phyloP scores from a whole-genome alignment of 1,140 invertebrate genomes.

The Dendrolimus punctatus region DNA sequence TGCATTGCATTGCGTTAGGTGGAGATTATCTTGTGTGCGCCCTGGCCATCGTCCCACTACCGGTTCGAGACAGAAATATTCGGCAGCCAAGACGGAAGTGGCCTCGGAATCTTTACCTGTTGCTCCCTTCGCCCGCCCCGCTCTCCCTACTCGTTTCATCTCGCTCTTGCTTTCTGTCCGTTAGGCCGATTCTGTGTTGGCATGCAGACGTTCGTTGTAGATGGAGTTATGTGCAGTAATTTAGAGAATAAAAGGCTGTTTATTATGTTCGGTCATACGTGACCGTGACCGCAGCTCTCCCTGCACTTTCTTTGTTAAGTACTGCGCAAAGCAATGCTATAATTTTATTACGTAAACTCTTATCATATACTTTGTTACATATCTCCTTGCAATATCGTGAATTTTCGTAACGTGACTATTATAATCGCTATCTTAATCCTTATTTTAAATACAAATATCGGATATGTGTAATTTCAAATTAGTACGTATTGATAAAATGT shows the following conservation, averaged over 20 bases:
- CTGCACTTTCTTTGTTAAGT: slow-evolving; percentile 46
- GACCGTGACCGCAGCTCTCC: slow-evolving; percentile 57
- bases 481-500: no score
- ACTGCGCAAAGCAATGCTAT: not conserved
- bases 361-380: no score
- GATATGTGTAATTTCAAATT: no score
- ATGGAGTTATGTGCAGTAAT: slow-evolving; percentile 50
- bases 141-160: slow-evolving; percentile 34
- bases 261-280: slow-evolving; percentile 46
- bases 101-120: slow-evolving; percentile 72
- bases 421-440: not conserved
- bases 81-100: slow-evolving; percentile 71
- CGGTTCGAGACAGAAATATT: slow-evolving; percentile 71
- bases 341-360: no score
- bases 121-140: slow-evolving; percentile 65
- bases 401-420: slow-evolving; percentile 15
- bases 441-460: no score
- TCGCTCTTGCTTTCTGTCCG: slow-evolving; percentile 26
- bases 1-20: slow-evolving; percentile 23
- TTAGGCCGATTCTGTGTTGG: slow-evolving; percentile 24
- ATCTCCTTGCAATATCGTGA: slow-evolving; percentile 23
- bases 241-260: slow-evolving; percentile 55
- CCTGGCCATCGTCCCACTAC: slow-evolving; percentile 65
- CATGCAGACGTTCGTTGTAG: slow-evolving; percentile 26
- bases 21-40: slow-evolving; percentile 36